These are phyloP conservation scores for Maniola jurtina DNA, from an alignment of 1,140 invertebrate species.

Conservation along the genomic window DNA sequence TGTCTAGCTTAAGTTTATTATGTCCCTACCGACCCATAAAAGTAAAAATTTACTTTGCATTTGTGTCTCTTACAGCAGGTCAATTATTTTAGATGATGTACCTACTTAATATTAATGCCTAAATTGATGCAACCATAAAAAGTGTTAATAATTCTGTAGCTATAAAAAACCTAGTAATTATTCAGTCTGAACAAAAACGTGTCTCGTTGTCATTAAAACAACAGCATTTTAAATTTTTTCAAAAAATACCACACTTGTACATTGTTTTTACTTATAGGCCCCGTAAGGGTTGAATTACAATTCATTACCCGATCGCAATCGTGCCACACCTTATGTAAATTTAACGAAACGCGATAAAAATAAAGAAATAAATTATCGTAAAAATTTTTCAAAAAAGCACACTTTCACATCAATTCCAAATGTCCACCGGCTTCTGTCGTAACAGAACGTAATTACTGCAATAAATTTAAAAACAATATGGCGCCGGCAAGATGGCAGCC, in stretches of 20 bases:
- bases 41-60: too few species aligned
- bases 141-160: too few species aligned
- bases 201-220: not conserved
- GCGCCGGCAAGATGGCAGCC: conserved; percentile 51
- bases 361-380: conserved; percentile 34
- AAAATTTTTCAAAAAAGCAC: conserved; percentile 24
- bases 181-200: not conserved
- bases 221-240: not conserved
- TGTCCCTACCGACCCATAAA: too few species aligned
- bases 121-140: too few species aligned
- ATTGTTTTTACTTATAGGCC: not conserved
- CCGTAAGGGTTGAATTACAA: conserved; percentile 12
- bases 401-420: conserved; percentile 42
- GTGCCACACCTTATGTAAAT: conserved; percentile 20
- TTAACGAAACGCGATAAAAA: conserved; percentile 27
- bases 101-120: too few species aligned
- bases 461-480: conserved; percentile 71
- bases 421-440: conserved; percentile 44
- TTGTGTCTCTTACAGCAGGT: too few species aligned
- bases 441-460: conserved; percentile 60
- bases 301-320: conserved; percentile 27
- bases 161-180: too few species aligned
- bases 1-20: too few species aligned
- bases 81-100: too few species aligned
- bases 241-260: not conserved